A percentile compares a stretch with the other conserved stretches of the same genome.
These are phyloP conservation scores for Columba guinea DNA, from an alignment of 2,797 vertebrate species.

Conservation along the genomic window DNA sequence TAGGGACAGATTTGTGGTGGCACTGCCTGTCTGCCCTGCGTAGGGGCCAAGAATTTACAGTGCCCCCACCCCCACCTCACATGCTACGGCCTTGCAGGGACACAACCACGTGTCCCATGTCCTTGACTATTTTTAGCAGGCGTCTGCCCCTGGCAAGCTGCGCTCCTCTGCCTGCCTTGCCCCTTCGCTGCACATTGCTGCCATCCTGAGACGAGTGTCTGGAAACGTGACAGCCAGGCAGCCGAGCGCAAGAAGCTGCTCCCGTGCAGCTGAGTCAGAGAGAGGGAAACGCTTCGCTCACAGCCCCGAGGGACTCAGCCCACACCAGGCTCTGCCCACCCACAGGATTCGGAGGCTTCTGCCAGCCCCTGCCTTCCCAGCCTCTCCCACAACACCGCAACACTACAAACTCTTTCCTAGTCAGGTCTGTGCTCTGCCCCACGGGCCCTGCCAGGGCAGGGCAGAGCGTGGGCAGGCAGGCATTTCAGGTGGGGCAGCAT, in stretches of 20 bases:
- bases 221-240: slow-evolving; percentile 60
- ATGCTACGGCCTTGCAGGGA: slow-evolving; percentile 57
- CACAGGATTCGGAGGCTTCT: neutral
- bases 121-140: slow-evolving; percentile 72
- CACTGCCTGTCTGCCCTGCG: slow-evolving; percentile 29
- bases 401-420: neutral
- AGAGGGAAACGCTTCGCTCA: neutral
- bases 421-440: neutral
- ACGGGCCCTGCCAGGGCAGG: neutral
- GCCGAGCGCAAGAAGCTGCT: neutral
- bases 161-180: slow-evolving; percentile 58
- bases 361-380: neutral
- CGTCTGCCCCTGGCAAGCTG: slow-evolving; percentile 65
- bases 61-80: slow-evolving; percentile 59
- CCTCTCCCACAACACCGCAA: neutral
- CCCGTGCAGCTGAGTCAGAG: slow-evolving; percentile 64
- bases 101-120: slow-evolving; percentile 59
- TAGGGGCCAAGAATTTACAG: slow-evolving; percentile 63
- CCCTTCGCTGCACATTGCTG: slow-evolving; percentile 68
- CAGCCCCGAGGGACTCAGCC: slow-evolving; percentile 5
- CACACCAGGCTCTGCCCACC: neutral
- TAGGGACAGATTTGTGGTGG: slow-evolving; percentile 38
- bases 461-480: slow-evolving; percentile 15
- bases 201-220: slow-evolving; percentile 65
- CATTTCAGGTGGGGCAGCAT: slow-evolving; percentile 11